A percentile compares a stretch with the other conserved stretches of the same genome.
Evolutionary conservation across 2,888 invertebrate species (phyloP).

Genomic region (Drosophila phalerata): DNA sequence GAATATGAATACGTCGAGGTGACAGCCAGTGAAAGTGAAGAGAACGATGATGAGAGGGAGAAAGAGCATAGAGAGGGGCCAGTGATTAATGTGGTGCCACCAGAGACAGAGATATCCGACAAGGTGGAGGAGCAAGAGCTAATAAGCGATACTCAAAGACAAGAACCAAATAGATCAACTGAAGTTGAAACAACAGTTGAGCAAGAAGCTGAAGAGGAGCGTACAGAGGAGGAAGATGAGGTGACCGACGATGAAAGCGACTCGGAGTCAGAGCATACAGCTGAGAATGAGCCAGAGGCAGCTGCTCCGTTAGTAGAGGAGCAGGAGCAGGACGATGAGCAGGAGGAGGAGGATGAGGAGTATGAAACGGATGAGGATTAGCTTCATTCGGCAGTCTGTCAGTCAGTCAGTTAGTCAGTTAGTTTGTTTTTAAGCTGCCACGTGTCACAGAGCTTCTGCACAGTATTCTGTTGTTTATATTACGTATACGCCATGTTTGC

Average conservation of each 20-base stretch:
- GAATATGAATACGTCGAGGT: constrained; percentile 63
- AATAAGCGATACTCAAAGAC: constrained; percentile 39
- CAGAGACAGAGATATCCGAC: constrained; percentile 44
- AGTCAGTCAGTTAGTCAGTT: not conserved
- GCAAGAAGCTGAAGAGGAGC: constrained; percentile 29
- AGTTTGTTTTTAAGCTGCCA: constrained; percentile 27
- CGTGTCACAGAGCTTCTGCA: constrained; percentile 41
- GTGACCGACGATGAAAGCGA: constrained; percentile 36
- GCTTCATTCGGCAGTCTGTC: constrained; percentile 5
- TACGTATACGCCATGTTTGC: constrained; percentile 70
- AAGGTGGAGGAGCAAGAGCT: constrained; percentile 45
- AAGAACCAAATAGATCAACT: constrained; percentile 29
- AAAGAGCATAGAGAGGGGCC: constrained; percentile 32
- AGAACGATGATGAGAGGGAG: constrained; percentile 13
- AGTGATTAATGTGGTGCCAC: constrained; percentile 60
- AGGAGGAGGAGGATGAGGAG: constrained; percentile 36
- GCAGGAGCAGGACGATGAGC: constrained; percentile 25
- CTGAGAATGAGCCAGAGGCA: constrained; percentile 16
- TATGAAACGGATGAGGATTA: constrained; percentile 45
- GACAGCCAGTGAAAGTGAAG: constrained; percentile 65
- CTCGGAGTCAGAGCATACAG: constrained; percentile 17
- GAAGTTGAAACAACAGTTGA: constrained; percentile 6
- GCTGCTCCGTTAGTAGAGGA: constrained; percentile 30
- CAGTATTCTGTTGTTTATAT: constrained; percentile 61
- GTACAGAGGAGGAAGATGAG: constrained; percentile 53